Evolutionary conservation across 2,797 vertebrate species (phyloP).

Genomic region (Rhincodon typus): DNA sequence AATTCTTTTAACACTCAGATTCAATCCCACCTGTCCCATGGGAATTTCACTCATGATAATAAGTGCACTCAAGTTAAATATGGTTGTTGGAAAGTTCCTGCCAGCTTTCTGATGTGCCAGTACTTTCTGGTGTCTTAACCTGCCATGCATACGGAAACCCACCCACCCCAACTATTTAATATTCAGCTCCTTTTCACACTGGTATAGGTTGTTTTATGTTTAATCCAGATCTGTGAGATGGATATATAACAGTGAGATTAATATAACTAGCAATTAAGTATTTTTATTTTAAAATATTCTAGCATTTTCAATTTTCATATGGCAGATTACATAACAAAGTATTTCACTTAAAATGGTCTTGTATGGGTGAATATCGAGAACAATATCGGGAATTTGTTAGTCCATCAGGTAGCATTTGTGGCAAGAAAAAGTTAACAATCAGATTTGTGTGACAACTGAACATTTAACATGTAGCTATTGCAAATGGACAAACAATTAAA

Average conservation of each 20-base stretch:
- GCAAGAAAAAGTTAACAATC: background rate
- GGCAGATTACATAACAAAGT: background rate
- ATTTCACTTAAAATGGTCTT: background rate
- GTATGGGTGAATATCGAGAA: background rate
- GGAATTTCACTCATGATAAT: background rate
- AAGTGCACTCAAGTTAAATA: background rate
- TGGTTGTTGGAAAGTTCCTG: background rate
- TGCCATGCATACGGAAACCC: background rate
- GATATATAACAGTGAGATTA: background rate
- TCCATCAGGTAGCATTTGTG: too few species aligned
- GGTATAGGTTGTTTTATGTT: background rate
- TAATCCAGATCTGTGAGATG: background rate
- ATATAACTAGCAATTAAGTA: background rate
- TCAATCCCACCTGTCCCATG: background rate
- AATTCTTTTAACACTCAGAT: background rate
- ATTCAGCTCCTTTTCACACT: background rate
- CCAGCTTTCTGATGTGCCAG: too few species aligned
- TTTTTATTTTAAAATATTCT: background rate
- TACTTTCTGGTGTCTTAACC: background rate
- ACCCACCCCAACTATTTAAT: background rate
- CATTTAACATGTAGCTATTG: background rate
- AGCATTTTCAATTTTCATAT: background rate
- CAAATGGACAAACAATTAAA: background rate
- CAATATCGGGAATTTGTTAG: too few species aligned
- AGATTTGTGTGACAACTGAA: background rate